Base-by-base conservation (phyloP, 2,797 vertebrate species). In the Heterohyrax brucei region DNA sequence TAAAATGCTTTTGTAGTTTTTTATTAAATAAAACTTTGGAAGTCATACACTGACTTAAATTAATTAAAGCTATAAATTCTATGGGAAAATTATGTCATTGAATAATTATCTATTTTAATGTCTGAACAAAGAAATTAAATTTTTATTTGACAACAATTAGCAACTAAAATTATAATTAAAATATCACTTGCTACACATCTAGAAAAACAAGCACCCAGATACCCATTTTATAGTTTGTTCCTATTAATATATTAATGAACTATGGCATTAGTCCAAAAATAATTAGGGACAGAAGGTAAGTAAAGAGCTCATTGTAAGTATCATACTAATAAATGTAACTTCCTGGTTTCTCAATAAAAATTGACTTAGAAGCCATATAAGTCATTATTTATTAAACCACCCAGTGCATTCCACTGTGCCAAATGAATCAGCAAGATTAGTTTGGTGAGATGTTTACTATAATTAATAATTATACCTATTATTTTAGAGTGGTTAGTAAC, bases 371-470 rank as follows among this genome's bases (percentile, higher is more conserved):
- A 80, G 97, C 94, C 18, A 77, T 30, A 92, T 94, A 96, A 92
- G 82, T 89, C 86, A 70, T 92, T 96, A 84, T 92, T 97, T 97
- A 96, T 92, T 97, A 61, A 98, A 96, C 59, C 95, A 73, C 56
- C 92, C 86, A 79, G 18, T 95, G 12, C 62, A 97, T 85, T 96
- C 82, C 46, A 97, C 48, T 12, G 82, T n/a, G 1, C 12, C 83
- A 95, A 88, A 94, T 94, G 70, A 97, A 94, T 83, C n/a, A 76
- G 86, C 70, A 79, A 64, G 44, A 80, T 44, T 93, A 95, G 87
- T 12, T 64, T 64, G 82, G 10, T 86, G 56, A 61, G 89, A 90
- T 22, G 66, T 87, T 87, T 79, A 91, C 85, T 91, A 93, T 53
- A 70, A 87, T 70, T 26, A 30, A 30, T 81, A 82, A 56, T 61